phyloP scores from a whole-genome alignment of 2,888 invertebrate genomes.

The Andrena praecox region DNA sequence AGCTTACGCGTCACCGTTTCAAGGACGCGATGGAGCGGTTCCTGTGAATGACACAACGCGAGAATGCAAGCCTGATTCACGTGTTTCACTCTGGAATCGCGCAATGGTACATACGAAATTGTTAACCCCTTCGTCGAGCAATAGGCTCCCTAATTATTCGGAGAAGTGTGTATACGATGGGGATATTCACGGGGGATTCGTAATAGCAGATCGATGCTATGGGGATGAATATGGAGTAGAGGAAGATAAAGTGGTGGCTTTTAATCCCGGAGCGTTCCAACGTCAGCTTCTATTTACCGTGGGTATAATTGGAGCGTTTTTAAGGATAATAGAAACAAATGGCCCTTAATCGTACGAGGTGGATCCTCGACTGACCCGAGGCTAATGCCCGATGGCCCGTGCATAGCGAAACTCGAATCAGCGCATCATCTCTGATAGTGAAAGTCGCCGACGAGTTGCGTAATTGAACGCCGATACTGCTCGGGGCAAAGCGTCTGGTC shows the following conservation, averaged over 20 bases:
- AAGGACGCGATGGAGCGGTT: constrained; percentile 43
- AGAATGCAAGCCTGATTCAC: constrained; percentile 4
- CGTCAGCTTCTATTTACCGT: neutral
- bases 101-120: neutral
- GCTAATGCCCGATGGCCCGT: constrained; percentile 29
- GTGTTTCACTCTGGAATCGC: neutral
- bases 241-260: no score
- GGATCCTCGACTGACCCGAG: constrained; percentile 15
- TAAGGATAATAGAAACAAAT: constrained; percentile 4
- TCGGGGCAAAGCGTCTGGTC: constrained; percentile 50
- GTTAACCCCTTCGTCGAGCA: neutral
- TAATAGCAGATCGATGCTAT: no score
- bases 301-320: neutral
- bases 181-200: no score
- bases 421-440: constrained; percentile 70
- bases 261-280: no score
- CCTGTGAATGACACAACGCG: constrained; percentile 9
- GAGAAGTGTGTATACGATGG: no score
- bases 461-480: constrained; percentile 61
- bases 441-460: constrained; percentile 69
- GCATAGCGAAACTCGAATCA: constrained; percentile 50
- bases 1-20: constrained; percentile 26
- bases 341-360: constrained; percentile 14
- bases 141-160: no score
- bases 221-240: no score